Conservation (phyloP, 2,113 vertebrate genomes). For the Burhinus oedicnemus region DNA sequence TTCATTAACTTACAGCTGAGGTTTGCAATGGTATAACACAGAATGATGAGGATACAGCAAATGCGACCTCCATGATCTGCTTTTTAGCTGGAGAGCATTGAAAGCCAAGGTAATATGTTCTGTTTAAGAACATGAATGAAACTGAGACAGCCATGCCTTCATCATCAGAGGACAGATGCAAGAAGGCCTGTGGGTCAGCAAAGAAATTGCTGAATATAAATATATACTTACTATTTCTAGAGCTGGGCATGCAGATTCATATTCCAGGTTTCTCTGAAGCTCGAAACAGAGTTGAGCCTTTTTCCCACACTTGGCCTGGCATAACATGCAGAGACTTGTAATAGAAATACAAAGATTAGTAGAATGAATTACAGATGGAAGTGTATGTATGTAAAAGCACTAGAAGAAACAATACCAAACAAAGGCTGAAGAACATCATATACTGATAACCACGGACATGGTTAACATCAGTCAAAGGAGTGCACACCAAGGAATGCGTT, state of each 20-base stretch:
- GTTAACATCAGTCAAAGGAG: not conserved
- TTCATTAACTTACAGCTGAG: not conserved
- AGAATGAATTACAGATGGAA: not conserved
- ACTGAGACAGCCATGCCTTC: not conserved
- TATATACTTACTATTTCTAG: not conserved
- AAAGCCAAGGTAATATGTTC: not conserved
- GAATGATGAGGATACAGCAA: not conserved
- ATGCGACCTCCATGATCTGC: not conserved
- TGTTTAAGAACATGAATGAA: not conserved
- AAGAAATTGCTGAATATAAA: not conserved
- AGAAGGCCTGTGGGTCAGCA: not conserved
- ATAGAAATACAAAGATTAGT: not conserved
- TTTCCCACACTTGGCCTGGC: not conserved
- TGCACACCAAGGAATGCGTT: not conserved
- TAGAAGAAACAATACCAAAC: not conserved
- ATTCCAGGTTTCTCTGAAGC: not conserved
- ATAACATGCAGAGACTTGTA: not conserved
- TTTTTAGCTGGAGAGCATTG: not conserved
- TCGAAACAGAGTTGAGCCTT: not conserved
- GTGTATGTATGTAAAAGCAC: not conserved
- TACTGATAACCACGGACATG: not conserved
- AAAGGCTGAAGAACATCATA: not conserved
- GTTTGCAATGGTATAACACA: not conserved
- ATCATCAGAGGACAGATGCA: not conserved
- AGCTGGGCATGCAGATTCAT: not conserved